These are phyloP conservation scores for Tenodera sinensis DNA, from an alignment of 2,888 invertebrate species.

Conservation along the genomic window DNA sequence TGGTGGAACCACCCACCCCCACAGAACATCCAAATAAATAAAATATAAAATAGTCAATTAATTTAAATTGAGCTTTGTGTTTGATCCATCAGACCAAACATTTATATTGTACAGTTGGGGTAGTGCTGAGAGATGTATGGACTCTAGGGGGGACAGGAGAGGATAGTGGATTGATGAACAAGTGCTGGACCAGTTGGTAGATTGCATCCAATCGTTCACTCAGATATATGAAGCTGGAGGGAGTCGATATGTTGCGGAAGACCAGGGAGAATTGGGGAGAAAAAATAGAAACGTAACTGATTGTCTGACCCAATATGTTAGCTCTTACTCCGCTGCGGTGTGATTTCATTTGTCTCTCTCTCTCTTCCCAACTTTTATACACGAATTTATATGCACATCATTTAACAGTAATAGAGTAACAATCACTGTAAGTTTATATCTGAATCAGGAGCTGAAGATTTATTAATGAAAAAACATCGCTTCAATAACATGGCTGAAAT, in stretches of 20 bases:
- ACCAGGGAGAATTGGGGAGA: not conserved
- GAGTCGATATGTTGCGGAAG: not conserved
- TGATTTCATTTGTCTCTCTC: not conserved
- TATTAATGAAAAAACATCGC: too few species aligned
- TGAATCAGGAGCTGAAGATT: too few species aligned
- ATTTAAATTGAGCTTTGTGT: slow-evolving; percentile 20
- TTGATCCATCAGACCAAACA: slow-evolving; percentile 21
- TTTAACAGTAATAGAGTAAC: too few species aligned
- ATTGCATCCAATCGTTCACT: not conserved
- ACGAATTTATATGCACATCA: too few species aligned
- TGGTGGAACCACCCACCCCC: not conserved
- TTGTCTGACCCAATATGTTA: not conserved
- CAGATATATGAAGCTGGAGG: not conserved
- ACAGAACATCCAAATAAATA: slow-evolving; percentile 13
- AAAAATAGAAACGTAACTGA: not conserved
- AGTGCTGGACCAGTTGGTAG: not conserved
- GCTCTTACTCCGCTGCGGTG: not conserved
- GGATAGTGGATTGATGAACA: not conserved
- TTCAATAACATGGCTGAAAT: too few species aligned
- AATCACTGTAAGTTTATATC: too few species aligned
- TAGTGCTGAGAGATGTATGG: not conserved
- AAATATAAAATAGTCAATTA: slow-evolving; percentile 16
- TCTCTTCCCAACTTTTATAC: too few species aligned
- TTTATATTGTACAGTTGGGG: slow-evolving; percentile 1
- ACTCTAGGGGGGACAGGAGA: not conserved